Evolutionary conservation across 2,797 vertebrate genomes (phyloP).

Genomic region (Bucorvus abyssinicus): DNA sequence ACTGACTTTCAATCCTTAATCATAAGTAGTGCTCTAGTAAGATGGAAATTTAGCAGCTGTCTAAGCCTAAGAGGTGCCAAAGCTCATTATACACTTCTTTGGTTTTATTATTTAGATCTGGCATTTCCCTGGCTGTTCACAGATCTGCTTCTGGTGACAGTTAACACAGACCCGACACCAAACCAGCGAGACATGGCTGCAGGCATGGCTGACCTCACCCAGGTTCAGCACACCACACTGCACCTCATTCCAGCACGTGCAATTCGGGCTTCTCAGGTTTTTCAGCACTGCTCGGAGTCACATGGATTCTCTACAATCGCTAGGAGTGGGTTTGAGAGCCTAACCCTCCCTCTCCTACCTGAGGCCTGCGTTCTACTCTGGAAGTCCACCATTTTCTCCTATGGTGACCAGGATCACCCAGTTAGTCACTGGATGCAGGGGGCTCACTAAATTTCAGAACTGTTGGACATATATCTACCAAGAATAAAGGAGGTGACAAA

Average conservation of each 20-base stretch:
- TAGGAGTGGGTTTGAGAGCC: neutral
- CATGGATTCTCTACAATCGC: neutral
- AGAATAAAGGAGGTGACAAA: neutral
- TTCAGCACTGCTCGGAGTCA: neutral
- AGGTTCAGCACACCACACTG: neutral
- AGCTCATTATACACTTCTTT: neutral
- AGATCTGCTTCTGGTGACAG: neutral
- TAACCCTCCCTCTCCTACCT: neutral
- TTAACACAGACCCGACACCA: neutral
- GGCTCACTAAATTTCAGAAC: neutral
- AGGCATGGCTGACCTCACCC: fast-evolving
- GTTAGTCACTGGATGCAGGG: neutral
- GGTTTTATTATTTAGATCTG: neutral
- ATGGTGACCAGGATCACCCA: neutral
- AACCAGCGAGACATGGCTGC: neutral
- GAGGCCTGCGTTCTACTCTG: neutral
- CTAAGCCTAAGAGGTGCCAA: neutral
- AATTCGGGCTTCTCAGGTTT: neutral
- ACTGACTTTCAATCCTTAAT: neutral
- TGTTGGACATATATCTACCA: neutral
- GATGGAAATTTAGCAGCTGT: neutral
- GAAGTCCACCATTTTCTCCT: neutral
- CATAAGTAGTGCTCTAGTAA: neutral
- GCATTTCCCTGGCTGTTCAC: neutral
- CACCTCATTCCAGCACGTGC: neutral